Base-by-base conservation (phyloP, 2,797 vertebrate species). In the Gymnoscopelus braueri region DNA sequence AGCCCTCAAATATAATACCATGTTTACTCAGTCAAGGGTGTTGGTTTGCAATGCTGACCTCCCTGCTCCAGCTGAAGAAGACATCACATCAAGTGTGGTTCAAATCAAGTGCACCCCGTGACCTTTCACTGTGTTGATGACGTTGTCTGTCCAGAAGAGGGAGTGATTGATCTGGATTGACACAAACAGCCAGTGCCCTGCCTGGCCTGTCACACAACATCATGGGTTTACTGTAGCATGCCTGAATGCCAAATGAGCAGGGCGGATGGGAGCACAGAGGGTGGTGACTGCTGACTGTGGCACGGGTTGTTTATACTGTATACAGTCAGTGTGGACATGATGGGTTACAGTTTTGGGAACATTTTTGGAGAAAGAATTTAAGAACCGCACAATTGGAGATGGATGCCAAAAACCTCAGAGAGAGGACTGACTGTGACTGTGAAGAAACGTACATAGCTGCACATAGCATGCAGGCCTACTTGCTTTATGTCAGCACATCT, bases 161-260 rank as follows among this genome's bases (percentile, higher is more conserved):
- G 89, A 83, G 90, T 89, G 93, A 92, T 91, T 92, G 91, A 94
- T 94, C 88, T 87, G 88, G 89, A 86, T 87, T 91, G 93, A 94
- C 93, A 94, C 87, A 90, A 92, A 93, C 90, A 92, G 90, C 87
- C 83, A 91, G 85, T 84, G 87, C 83, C 82, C 85, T 87, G 82
- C 84, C 84, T 83, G 77, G 87, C 85, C 90, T 91, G 91, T 92
- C 90, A 91, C 88, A 91, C 84, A 90, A 79, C 87, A 93, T 92
- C 89, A 91, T 87, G 83, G 86, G 89, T 86, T 90, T 87, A 89
- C 71, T 86, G 87, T 86, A 88, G 82, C 89, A 89, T 88, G 89
- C 84, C 86, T 89, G 90, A 90, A 91, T 87, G 81, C 87, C 84
- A 90, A 87, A 92, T 91, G 87, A 90, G 88, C 82, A 89, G 61